These are phyloP conservation scores for Tor tambroides DNA, from an alignment of 2,113 vertebrate species.

Conservation along the genomic window DNA sequence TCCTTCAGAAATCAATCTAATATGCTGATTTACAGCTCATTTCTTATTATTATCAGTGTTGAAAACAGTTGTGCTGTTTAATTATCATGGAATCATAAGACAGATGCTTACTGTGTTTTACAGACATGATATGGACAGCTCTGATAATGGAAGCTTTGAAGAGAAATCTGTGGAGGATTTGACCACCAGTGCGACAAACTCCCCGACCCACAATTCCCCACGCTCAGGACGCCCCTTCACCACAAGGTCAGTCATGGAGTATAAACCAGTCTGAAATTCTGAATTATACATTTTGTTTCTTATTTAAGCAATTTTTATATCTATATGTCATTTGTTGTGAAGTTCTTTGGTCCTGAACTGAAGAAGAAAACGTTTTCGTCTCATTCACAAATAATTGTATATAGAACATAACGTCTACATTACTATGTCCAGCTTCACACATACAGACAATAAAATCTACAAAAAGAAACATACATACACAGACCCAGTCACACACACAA, in stretches of 20 bases:
- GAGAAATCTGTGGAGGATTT: conserved; percentile 85
- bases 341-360: not conserved
- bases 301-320: not conserved
- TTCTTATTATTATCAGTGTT: not conserved
- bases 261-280: not conserved
- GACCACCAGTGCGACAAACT: conserved; percentile 75
- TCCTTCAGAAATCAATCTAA: not conserved
- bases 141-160: conserved; percentile 74
- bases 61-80: not conserved
- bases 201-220: conserved; percentile 72
- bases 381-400: not conserved
- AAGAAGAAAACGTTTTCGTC: not conserved
- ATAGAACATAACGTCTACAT: not conserved
- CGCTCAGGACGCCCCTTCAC: conserved; percentile 78
- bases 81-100: not conserved
- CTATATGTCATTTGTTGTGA: not conserved
- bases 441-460: not conserved
- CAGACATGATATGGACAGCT: conserved; percentile 83
- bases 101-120: not conserved
- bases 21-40: not conserved
- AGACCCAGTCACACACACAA: not conserved
- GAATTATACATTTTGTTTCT: not conserved
- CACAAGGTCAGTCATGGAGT: conserved; percentile 76
- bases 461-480: not conserved
- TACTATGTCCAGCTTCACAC: not conserved